Conservation (phyloP, 1,140 invertebrate genomes). For the Lepidostoma basale region DNA sequence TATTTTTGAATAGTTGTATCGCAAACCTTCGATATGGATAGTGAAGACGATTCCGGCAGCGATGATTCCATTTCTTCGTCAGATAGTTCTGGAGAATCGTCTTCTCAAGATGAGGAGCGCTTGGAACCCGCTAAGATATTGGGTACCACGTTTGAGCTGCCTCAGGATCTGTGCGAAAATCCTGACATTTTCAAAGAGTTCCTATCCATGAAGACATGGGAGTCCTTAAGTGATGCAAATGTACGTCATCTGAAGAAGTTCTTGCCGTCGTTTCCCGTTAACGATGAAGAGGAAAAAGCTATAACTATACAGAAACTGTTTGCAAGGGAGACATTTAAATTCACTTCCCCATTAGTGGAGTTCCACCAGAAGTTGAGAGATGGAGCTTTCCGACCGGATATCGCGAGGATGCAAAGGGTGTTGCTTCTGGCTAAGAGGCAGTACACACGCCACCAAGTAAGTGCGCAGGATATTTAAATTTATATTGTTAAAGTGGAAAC, state of each 20-base stretch:
- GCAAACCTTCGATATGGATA: conserved; percentile 22
- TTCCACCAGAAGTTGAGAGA: conserved; percentile 67
- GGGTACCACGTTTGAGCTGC: conserved; percentile 55
- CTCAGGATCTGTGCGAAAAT: conserved; percentile 61
- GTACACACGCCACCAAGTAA: conserved; percentile 25
- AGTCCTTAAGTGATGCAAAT: conserved; percentile 60
- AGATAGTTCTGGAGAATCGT: conserved; percentile 30
- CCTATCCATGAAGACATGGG: conserved; percentile 63
- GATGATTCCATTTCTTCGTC: conserved; percentile 30
- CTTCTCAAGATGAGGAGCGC: conserved; percentile 50
- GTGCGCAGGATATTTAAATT: background rate
- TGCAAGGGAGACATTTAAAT: conserved; percentile 66
- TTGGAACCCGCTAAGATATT: conserved; percentile 52
- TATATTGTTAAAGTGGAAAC: too few species aligned
- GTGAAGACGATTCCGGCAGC: conserved; percentile 29
- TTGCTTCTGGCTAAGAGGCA: background rate
- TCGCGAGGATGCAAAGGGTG: conserved; percentile 52
- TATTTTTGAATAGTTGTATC: background rate
- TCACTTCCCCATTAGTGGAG: conserved; percentile 66
- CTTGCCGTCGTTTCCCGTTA: conserved; percentile 66
- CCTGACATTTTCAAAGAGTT: conserved; percentile 63
- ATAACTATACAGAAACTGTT: conserved; percentile 66
- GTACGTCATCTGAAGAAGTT: conserved; percentile 64
- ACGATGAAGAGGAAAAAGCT: conserved; percentile 66
- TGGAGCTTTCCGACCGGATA: conserved; percentile 64